Percentiles rank a stretch among this genome's conserved stretches.
These are phyloP conservation scores for Drosophila paramelanica DNA, from an alignment of 2,888 invertebrate species.

Conservation along the genomic window DNA sequence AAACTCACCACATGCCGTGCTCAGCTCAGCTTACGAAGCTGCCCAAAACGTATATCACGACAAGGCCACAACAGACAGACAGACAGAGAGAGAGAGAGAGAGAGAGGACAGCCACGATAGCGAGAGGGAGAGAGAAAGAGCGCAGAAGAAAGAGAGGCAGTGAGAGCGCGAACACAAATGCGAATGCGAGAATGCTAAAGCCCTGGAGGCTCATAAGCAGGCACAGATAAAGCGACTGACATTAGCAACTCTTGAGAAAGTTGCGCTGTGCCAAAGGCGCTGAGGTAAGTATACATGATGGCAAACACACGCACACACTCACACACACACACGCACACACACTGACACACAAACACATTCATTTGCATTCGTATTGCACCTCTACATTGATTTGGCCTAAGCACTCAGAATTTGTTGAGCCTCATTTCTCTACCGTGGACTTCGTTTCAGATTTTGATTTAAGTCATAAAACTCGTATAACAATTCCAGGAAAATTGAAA, in stretches of 20 bases:
- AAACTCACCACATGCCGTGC: constrained; percentile 37
- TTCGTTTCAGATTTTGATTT: constrained; percentile 30
- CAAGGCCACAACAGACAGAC: constrained; percentile 57
- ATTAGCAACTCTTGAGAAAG: constrained; percentile 75
- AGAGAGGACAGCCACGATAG: neutral
- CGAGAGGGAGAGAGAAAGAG: constrained; percentile 13
- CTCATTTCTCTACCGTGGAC: constrained; percentile 24
- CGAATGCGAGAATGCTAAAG: constrained; percentile 36
- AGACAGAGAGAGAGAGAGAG: neutral
- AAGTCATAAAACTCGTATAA: constrained; percentile 27
- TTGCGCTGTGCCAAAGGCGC: constrained; percentile 62
- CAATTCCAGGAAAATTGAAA: constrained; percentile 30
- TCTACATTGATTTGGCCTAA: constrained; percentile 19
- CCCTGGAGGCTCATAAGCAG: constrained; percentile 60
- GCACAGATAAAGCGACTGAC: constrained; percentile 69
- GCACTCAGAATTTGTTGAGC: constrained; percentile 2
- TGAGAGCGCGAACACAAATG: constrained; percentile 1
- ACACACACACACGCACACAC: neutral
- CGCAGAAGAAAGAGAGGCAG: neutral
- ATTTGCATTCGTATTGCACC: constrained; percentile 61
- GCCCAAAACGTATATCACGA: constrained; percentile 54
- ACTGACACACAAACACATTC: constrained; percentile 38
- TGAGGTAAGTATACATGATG: constrained; percentile 32
- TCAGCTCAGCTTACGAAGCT: constrained; percentile 40
- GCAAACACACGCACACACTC: neutral